These are phyloP conservation scores for Formica exsecta DNA, from an alignment of 1,140 invertebrate genomes.

Conservation along the genomic window DNA sequence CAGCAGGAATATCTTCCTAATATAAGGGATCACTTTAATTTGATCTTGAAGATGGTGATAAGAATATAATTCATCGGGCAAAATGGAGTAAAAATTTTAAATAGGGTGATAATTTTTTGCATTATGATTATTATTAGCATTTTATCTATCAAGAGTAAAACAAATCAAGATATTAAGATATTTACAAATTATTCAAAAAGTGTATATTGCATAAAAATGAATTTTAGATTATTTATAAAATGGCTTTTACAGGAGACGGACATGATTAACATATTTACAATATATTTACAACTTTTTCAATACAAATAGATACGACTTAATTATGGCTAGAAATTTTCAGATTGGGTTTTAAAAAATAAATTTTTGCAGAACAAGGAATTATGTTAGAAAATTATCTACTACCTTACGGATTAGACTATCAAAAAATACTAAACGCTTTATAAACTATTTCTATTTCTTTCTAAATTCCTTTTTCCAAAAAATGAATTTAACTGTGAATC, in stretches of 20 bases:
- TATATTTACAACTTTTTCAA: slow-evolving; percentile 39
- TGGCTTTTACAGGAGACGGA: not conserved
- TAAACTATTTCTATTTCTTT: not conserved
- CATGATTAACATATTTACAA: slow-evolving; percentile 36
- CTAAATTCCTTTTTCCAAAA: slow-evolving; percentile 29
- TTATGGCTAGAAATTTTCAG: slow-evolving; percentile 3
- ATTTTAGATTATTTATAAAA: slow-evolving; percentile 20
- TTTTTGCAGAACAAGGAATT: slow-evolving; percentile 25
- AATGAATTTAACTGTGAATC: slow-evolving; percentile 32
- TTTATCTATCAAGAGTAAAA: slow-evolving; percentile 12
- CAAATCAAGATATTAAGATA: not conserved
- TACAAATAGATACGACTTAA: not conserved
- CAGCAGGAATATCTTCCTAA: slow-evolving; percentile 60
- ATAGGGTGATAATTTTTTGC: not conserved
- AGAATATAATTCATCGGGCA: slow-evolving; percentile 4
- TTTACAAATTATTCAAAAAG: slow-evolving; percentile 40
- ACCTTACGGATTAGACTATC: slow-evolving; percentile 17
- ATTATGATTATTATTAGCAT: slow-evolving; percentile 8
- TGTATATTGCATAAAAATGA: not conserved
- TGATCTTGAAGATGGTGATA: slow-evolving; percentile 19
- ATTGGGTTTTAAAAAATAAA: slow-evolving; percentile 13
- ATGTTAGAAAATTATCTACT: slow-evolving; percentile 22
- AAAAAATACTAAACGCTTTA: not conserved
- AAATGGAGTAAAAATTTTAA: slow-evolving; percentile 16
- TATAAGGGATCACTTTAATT: slow-evolving; percentile 33